A percentile compares a stretch with the other conserved stretches of the same genome.
Evolutionary conservation across 2,888 invertebrate genomes (phyloP).

Genomic region (Abscondita cerata): DNA sequence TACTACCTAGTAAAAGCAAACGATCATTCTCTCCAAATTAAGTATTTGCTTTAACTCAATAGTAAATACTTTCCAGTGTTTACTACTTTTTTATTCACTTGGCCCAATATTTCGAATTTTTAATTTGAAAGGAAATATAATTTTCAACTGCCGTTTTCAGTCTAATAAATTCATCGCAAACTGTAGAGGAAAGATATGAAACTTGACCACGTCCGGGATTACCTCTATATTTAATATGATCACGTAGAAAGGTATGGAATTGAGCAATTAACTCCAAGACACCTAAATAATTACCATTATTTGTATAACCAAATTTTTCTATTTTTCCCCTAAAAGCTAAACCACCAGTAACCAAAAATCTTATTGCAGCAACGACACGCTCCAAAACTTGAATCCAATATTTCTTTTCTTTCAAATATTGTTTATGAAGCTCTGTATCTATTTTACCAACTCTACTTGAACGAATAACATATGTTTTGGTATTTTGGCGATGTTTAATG

Average conservation of each 20-base stretch:
- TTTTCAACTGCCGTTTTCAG: conserved; percentile 1
- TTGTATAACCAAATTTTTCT: neutral
- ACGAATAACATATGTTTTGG: neutral
- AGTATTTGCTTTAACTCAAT: no score
- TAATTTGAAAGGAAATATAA: neutral
- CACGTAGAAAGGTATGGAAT: neutral
- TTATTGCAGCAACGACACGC: conserved; percentile 3
- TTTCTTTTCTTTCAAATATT: conserved; percentile 1
- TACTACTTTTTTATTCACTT: no score
- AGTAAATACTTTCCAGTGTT: no score
- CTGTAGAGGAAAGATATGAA: conserved; percentile 1
- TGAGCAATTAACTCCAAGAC: conserved; percentile 4
- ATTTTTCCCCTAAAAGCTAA: neutral
- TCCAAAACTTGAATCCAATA: neutral
- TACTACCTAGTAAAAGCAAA: no score
- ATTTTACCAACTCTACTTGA: neutral
- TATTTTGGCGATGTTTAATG: conserved; percentile 4
- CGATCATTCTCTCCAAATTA: no score
- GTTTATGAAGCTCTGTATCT: conserved; percentile 3
- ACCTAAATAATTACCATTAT: no score
- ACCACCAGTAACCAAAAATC: neutral
- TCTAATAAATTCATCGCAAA: conserved; percentile 1
- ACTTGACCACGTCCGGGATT: conserved; percentile 1
- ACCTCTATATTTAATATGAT: conserved; percentile 2
- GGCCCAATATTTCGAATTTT: neutral